Conservation (phyloP, 23 tunicate genomes). For the Aplidium turbinatum region DNA sequence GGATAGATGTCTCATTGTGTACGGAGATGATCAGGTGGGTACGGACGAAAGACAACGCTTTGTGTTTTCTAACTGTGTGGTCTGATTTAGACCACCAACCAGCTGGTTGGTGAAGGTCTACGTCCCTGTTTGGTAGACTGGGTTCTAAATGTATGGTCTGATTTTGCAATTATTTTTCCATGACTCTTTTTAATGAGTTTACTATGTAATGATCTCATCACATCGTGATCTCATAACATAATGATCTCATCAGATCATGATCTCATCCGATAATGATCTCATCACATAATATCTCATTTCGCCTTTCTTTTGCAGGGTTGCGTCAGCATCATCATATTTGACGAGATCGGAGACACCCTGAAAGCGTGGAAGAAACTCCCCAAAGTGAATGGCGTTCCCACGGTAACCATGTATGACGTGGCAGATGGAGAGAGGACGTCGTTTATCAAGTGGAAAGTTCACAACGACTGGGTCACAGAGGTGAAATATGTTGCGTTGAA, state of each 20-base stretch:
- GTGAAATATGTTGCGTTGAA: constrained; percentile 28
- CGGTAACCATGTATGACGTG: constrained; percentile 77
- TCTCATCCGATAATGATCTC: too few relatives aligned
- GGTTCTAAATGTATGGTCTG: too few relatives aligned
- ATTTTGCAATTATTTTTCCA: too few relatives aligned
- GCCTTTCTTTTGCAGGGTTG: constrained; percentile 42
- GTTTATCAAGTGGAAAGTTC: constrained; percentile 89
- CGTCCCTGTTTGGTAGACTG: too few relatives aligned
- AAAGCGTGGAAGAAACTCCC: constrained; percentile 89
- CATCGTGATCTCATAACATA: too few relatives aligned
- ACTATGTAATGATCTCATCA: too few relatives aligned
- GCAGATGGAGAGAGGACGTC: constrained; percentile 45
- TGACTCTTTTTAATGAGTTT: too few relatives aligned
- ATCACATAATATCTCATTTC: background rate
- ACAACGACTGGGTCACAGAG: constrained; percentile 92
- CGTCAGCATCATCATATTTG: constrained; percentile 63
- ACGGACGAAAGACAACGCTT: too few relatives aligned
- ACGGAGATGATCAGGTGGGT: constrained; percentile 81
- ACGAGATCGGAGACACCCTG: constrained; percentile 65
- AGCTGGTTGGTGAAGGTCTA: too few relatives aligned
- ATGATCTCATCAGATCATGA: too few relatives aligned
- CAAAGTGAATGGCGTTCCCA: constrained; percentile 67
- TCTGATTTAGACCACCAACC: too few relatives aligned
- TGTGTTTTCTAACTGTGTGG: too few relatives aligned
- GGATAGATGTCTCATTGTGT: constrained; percentile 51